Base-by-base conservation (phyloP, 1,140 invertebrate genomes). In the Myzus persicae region DNA sequence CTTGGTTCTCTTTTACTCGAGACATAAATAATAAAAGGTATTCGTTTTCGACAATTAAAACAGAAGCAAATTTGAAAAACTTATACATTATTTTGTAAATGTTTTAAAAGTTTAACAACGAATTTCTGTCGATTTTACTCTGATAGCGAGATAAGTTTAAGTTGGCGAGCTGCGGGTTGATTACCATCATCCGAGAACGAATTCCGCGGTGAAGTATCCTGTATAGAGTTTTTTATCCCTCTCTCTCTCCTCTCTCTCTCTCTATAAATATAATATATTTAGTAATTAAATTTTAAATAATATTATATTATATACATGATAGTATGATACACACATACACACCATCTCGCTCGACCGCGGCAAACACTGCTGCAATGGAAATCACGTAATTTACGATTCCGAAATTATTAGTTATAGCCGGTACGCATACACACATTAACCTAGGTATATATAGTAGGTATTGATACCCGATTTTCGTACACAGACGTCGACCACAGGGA, bases 321-420 rank as follows among this genome's bases (percentile, higher is more conserved):
- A 59, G 31, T 14, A n/a, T 67, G 9, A 18, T 14, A n/a, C 59
- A n/a, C 59, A 26, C 51, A 48, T 18, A n/a, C 59, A 67, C 59
- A 76, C 59, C 59, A n/a, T n/a, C 31, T 18, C 54, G 46, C 9
- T 8, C 59, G 31, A n/a, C n/a, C 59, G 59, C 18, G n/a, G 59
- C 31, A 59, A 48, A 51, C 59, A 76, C n/a, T n/a, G 59, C 59
- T 76, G 59, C 59, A 76, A 76, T 5, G 59, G 59, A 76, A 76
- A 42, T 85, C 88, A 38, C 36, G 51, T 59, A 31, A 90, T 90
- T 90, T 90, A 90, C 59, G 90, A 91, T 91, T 91, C 46, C 54
- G 38, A 44, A 76, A 91, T 76, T 76, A 76, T 91, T 38, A 40
- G 90, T 59, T 91, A n/a, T 24, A 76, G 54, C 40, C 11, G 5